These are phyloP conservation scores for Trichechus manatus DNA, from an alignment of 2,113 vertebrate species.

Conservation along the genomic window DNA sequence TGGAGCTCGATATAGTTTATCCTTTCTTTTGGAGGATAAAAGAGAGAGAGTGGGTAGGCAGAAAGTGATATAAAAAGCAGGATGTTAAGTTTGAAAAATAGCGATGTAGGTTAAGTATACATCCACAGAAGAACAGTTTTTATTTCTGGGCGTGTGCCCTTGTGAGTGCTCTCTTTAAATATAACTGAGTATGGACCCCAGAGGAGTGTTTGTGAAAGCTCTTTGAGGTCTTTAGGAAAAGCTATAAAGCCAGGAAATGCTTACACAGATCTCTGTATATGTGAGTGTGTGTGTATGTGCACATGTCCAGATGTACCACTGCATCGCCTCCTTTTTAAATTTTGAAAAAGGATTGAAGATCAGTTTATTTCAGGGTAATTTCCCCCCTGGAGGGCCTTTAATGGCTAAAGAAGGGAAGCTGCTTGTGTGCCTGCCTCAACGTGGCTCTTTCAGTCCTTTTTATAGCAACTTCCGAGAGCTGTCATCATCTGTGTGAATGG, in stretches of 20 bases:
- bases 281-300: not conserved
- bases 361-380: not conserved
- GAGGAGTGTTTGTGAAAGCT: constrained; percentile 62
- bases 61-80: constrained; percentile 63
- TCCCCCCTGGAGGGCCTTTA: not conserved
- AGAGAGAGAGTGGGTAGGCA: constrained; percentile 53
- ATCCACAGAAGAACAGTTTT: constrained; percentile 61
- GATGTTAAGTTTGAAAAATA: constrained; percentile 49
- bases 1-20: constrained; percentile 54
- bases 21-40: constrained; percentile 63
- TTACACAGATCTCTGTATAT: not conserved
- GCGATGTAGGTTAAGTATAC: constrained; percentile 64
- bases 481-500: not conserved
- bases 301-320: not conserved
- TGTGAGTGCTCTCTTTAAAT: constrained; percentile 55
- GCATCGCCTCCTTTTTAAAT: not conserved
- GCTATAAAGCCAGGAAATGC: constrained; percentile 33
- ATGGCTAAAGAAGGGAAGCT: not conserved
- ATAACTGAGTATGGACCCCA: constrained; percentile 4
- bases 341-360: not conserved
- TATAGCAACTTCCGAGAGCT: not conserved
- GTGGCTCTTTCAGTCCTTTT: not conserved
- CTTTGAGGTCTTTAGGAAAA: constrained; percentile 59
- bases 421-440: accelerated
- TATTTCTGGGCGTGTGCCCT: constrained; percentile 57